A percentile compares a stretch with the other conserved stretches of the same genome.
phyloP scores from a whole-genome alignment of 2,113 vertebrate genomes.

The Heterochromis multidens region DNA sequence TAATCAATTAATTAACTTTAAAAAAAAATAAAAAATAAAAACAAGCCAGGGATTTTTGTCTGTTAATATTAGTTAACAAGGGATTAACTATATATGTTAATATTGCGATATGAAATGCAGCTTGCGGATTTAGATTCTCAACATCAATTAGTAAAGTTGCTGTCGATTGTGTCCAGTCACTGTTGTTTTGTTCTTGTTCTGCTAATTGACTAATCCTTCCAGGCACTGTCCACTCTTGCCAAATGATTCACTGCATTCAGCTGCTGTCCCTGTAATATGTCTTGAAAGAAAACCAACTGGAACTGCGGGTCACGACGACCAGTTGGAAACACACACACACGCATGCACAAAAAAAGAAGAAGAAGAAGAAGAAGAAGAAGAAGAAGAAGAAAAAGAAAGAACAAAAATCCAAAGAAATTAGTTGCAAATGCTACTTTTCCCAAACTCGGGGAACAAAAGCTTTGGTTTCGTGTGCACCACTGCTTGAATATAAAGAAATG shows the following conservation, averaged over 20 bases:
- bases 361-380: background rate
- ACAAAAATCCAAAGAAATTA: constrained; percentile 8
- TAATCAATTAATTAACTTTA: background rate
- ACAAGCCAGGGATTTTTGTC: background rate
- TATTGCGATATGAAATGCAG: background rate
- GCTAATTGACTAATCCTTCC: constrained; percentile 8
- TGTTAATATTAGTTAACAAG: no score
- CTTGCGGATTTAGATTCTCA: background rate
- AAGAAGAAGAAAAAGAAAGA: background rate
- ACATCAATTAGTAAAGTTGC: background rate
- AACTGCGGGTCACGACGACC: constrained; percentile 1
- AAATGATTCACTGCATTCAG: constrained; percentile 43
- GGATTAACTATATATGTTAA: no score
- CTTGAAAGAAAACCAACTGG: constrained; percentile 34
- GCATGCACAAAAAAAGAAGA: background rate
- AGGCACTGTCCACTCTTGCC: background rate
- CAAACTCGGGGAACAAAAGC: background rate
- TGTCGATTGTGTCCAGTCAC: background rate
- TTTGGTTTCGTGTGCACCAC: constrained; percentile 1
- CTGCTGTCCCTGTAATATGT: constrained; percentile 10
- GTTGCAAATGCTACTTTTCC: constrained; percentile 22
- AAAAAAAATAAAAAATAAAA: background rate
- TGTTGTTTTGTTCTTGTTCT: background rate
- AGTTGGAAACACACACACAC: background rate
- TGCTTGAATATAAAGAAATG: constrained; percentile 48